Percentiles rank a stretch among this genome's conserved stretches.
These are phyloP conservation scores for Cliona cf. orientalis DNA, from an alignment of 37 sponge, comb jelly and placozoan species.

Conservation along the genomic window DNA sequence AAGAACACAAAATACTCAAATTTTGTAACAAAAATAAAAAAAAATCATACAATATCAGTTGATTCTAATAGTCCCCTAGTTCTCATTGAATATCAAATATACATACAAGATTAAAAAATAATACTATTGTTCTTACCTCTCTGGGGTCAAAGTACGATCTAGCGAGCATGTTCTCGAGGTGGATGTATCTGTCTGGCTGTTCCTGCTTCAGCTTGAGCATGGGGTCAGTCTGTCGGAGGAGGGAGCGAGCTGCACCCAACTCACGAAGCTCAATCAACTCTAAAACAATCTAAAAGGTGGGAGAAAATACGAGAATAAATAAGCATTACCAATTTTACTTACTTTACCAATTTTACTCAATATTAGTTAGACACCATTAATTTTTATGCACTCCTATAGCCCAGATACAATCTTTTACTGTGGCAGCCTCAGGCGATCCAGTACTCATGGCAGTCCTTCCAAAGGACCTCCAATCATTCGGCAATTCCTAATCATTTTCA, in stretches of 20 bases:
- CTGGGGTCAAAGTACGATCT: slow-evolving; percentile 97
- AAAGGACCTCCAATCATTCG: too few relatives aligned
- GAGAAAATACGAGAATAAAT: too few relatives aligned
- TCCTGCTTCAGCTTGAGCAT: slow-evolving; percentile 97
- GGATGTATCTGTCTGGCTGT: slow-evolving; percentile 91
- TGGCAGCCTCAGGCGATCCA: too few relatives aligned
- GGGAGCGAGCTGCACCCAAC: slow-evolving; percentile 94
- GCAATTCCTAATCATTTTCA: too few relatives aligned
- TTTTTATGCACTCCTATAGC: too few relatives aligned
- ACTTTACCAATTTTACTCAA: too few relatives aligned
- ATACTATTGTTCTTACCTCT: slow-evolving; percentile 68
- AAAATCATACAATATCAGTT: not conserved
- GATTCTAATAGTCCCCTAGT: not conserved
- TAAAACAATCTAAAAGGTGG: slow-evolving; percentile 77
- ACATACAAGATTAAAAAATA: too few relatives aligned
- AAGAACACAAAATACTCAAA: not conserved
- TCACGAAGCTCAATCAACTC: slow-evolving; percentile 98
- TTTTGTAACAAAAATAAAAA: not conserved
- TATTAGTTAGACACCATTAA: too few relatives aligned
- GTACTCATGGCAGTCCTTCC: too few relatives aligned
- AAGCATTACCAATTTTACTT: too few relatives aligned
- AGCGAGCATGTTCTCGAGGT: slow-evolving; percentile 92
- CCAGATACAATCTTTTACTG: too few relatives aligned
- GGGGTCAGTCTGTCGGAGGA: slow-evolving; percentile 97
- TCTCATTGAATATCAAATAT: not conserved